phyloP scores from a whole-genome alignment of 2,113 vertebrate species.

The Ginglymostoma cirratum region DNA sequence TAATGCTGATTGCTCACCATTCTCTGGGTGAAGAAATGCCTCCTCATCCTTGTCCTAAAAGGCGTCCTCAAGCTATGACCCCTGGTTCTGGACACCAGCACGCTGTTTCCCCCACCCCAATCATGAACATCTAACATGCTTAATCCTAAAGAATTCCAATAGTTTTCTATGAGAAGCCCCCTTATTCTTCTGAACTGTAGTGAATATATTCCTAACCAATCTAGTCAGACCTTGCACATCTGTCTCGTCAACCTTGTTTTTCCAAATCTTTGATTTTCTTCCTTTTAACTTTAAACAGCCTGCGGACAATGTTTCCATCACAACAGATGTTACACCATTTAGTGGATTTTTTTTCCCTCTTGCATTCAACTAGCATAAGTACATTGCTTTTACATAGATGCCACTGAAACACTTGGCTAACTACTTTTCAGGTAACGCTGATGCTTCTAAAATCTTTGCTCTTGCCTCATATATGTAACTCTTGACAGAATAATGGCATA shows the following conservation, averaged over 20 bases:
- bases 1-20: no score
- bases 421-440: neutral
- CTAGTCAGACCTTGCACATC: no score
- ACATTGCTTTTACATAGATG: neutral
- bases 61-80: no score
- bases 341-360: neutral
- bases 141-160: no score
- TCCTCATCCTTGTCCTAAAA: no score
- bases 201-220: no score
- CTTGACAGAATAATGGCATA: neutral
- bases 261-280: neutral
- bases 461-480: neutral
- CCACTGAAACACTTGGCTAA: neutral
- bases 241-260: neutral
- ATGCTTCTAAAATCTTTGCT: neutral
- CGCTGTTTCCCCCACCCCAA: no score
- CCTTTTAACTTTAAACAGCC: neutral
- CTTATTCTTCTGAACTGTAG: no score
- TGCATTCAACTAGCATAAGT: neutral
- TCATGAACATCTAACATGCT: no score
- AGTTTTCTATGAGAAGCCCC: no score
- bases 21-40: no score
- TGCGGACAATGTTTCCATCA: neutral
- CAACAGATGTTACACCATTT: neutral
- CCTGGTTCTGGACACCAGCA: no score